Percentiles rank a stretch among this genome's conserved stretches.
Conservation (phyloP, 2,113 vertebrate species). For the Colinus virginianus region DNA sequence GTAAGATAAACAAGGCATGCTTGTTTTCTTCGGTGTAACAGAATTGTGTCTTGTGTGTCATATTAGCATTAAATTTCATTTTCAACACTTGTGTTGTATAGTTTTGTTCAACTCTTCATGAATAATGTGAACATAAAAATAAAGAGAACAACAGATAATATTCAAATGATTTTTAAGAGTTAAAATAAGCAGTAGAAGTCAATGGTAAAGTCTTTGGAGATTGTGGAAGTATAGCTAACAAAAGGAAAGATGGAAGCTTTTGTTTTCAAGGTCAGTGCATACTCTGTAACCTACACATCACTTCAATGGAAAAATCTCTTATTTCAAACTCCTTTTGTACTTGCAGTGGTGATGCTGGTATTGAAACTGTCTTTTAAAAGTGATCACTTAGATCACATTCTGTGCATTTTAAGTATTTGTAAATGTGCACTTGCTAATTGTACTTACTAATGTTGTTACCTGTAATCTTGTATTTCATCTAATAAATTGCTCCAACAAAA, state of each 20-base stretch:
- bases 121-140: neutral
- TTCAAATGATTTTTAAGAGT: neutral
- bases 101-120: neutral
- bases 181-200: neutral
- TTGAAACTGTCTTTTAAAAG: neutral
- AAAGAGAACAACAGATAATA: neutral
- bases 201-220: neutral
- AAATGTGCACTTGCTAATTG: neutral
- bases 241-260: neutral
- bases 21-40: neutral
- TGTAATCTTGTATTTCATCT: neutral
- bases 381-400: neutral
- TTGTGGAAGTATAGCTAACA: neutral
- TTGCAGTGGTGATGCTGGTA: neutral
- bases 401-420: neutral
- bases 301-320: neutral
- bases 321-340: neutral
- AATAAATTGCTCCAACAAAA: neutral
- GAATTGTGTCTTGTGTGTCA: neutral
- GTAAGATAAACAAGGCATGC: neutral
- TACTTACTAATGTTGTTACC: neutral
- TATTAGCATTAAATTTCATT: neutral
- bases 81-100: neutral
- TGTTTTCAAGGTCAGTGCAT: neutral
- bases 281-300: neutral